Evolutionary conservation across 1,140 invertebrate species (phyloP).

Genomic region (Drosophila simulans): DNA sequence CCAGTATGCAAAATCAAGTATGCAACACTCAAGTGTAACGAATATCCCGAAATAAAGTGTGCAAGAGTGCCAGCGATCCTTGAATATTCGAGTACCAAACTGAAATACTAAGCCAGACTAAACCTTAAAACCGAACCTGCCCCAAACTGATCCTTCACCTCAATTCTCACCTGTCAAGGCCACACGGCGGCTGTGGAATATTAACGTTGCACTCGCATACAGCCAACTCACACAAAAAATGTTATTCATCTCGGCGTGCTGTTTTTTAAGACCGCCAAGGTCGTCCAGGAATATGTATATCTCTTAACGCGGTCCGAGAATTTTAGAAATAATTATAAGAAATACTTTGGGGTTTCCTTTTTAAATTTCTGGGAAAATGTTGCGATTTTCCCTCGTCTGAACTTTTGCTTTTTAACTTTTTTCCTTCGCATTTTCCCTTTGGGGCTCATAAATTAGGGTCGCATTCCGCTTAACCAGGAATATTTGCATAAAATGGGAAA

Average conservation of each 20-base stretch:
- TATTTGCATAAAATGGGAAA: constrained; percentile 63
- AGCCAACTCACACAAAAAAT: constrained; percentile 18
- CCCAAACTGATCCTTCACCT: constrained; percentile 23
- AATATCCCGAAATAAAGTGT: constrained; percentile 31
- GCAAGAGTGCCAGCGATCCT: constrained; percentile 38
- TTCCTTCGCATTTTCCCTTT: neutral
- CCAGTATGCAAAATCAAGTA: constrained; percentile 53
- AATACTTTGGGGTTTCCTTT: constrained; percentile 19
- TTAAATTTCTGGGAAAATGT: constrained; percentile 44
- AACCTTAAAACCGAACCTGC: neutral
- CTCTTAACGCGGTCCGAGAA: constrained; percentile 13
- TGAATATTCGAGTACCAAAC: constrained; percentile 30
- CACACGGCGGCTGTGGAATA: constrained; percentile 41
- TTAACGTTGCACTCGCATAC: neutral
- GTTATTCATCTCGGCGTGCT: constrained; percentile 38
- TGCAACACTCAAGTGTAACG: constrained; percentile 59
- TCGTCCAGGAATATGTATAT: constrained; percentile 27
- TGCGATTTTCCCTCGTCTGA: constrained; percentile 35
- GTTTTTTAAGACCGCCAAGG: constrained; percentile 51
- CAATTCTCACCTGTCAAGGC: constrained; percentile 49
- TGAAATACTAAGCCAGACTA: constrained; percentile 6
- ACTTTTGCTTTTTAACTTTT: constrained; percentile 24
- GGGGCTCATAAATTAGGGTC: constrained; percentile 47
- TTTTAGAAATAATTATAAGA: constrained; percentile 35
- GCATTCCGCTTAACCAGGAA: constrained; percentile 51